These are phyloP conservation scores for Agrochola lota DNA, from an alignment of 2,888 invertebrate species.

Conservation along the genomic window DNA sequence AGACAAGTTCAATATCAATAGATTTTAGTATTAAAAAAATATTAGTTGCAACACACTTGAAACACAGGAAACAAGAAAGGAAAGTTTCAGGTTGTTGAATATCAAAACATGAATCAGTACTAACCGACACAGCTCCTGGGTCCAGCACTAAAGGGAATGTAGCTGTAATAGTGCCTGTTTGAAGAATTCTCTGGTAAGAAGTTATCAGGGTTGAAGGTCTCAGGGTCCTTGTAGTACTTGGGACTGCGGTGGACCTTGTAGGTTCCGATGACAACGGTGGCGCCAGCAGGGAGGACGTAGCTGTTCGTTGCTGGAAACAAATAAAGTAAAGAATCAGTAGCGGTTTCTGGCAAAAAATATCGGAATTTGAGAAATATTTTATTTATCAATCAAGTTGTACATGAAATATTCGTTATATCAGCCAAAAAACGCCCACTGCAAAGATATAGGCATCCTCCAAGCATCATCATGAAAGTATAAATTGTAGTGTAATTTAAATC, in stretches of 20 bases:
- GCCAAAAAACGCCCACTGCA: no score
- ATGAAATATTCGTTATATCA: no score
- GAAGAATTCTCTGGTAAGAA: slow-evolving; percentile 94
- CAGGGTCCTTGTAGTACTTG: slow-evolving; percentile 92
- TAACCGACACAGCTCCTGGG: slow-evolving; percentile 95
- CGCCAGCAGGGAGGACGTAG: slow-evolving; percentile 92
- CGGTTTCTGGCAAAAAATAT: background rate
- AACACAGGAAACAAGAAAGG: background rate
- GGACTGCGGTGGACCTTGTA: slow-evolving; percentile 92
- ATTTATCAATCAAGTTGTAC: background rate
- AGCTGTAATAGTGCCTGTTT: slow-evolving; percentile 94
- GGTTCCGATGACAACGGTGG: slow-evolving; percentile 92
- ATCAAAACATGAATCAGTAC: slow-evolving; percentile 47
- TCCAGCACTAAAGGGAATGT: slow-evolving; percentile 95
- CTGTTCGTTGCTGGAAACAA: slow-evolving; percentile 90
- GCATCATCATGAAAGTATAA: background rate
- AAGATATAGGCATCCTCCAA: background rate
- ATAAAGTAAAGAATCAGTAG: background rate
- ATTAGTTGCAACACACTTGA: background rate
- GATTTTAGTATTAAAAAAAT: background rate
- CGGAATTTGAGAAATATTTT: background rate
- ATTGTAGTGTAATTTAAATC: background rate
- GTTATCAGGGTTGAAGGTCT: slow-evolving; percentile 94
- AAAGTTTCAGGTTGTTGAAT: background rate
- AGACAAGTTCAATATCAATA: background rate